phyloP scores from a whole-genome alignment of 2,797 vertebrate species.

The Pyrocephalus nanus region DNA sequence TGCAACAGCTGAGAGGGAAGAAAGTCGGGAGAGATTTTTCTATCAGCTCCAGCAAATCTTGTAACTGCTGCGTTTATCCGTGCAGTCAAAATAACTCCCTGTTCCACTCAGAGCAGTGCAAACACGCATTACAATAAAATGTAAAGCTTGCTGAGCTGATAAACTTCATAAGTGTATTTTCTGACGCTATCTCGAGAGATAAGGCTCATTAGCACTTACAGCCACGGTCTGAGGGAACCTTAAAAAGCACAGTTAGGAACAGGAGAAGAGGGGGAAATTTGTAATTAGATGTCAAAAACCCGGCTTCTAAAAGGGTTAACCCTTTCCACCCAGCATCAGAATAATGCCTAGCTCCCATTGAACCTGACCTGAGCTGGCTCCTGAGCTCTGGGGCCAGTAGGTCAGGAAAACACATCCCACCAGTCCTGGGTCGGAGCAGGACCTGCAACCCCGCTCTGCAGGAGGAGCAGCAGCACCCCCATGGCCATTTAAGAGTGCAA shows the following conservation, averaged over 20 bases:
- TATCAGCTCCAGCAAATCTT: constrained; percentile 34
- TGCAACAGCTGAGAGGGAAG: not conserved
- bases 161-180: constrained; percentile 56
- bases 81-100: constrained; percentile 53
- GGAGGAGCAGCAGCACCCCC: not conserved
- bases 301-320: not conserved
- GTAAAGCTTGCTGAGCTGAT: constrained; percentile 34
- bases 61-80: constrained; percentile 57
- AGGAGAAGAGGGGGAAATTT: not conserved
- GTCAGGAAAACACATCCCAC: not conserved
- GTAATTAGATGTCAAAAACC: not conserved
- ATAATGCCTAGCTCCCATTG: not conserved
- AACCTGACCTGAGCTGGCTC: not conserved
- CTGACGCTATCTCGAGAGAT: constrained; percentile 50
- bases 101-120: constrained; percentile 49
- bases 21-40: not conserved
- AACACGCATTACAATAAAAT: constrained; percentile 45
- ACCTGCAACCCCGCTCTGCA: not conserved
- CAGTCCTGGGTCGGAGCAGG: not conserved
- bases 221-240: not conserved
- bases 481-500: not conserved
- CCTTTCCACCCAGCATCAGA: not conserved
- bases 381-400: not conserved
- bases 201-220: constrained; percentile 50
- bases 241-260: not conserved